Conservation (phyloP, 2,888 invertebrate genomes). For the Pteria penguin region DNA sequence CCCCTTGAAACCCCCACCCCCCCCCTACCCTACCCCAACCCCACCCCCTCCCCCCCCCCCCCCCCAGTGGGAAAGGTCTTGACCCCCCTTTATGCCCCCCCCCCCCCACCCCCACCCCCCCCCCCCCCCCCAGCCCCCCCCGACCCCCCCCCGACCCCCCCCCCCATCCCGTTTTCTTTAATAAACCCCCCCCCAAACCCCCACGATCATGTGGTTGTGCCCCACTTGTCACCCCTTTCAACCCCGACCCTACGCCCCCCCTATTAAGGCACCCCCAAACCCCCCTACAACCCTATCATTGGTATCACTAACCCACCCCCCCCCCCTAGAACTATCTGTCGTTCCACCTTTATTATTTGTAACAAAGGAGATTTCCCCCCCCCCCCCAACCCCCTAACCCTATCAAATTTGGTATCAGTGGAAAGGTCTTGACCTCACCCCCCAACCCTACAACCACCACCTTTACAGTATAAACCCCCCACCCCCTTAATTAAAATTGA, state of each 20-base stretch:
- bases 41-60: neutral
- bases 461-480: neutral
- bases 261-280: neutral
- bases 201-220: too few species aligned
- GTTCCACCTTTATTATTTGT: too few species aligned
- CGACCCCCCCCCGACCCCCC: too few species aligned
- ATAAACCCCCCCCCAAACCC: too few species aligned
- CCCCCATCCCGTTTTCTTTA: too few species aligned
- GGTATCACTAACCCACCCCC: neutral
- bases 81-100: neutral
- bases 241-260: too few species aligned
- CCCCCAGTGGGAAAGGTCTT: neutral
- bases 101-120: neutral
- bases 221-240: too few species aligned
- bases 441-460: neutral
- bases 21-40: neutral
- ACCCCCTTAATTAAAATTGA: neutral
- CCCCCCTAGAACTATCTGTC: neutral
- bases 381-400: neutral
- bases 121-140: too few species aligned
- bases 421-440: too few species aligned
- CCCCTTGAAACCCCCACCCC: conserved; percentile 8
- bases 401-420: too few species aligned
- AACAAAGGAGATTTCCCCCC: too few species aligned
- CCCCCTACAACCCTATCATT: neutral